Evolutionary conservation across 2,797 vertebrate species (phyloP).

Genomic region (Crenichthys baileyi): DNA sequence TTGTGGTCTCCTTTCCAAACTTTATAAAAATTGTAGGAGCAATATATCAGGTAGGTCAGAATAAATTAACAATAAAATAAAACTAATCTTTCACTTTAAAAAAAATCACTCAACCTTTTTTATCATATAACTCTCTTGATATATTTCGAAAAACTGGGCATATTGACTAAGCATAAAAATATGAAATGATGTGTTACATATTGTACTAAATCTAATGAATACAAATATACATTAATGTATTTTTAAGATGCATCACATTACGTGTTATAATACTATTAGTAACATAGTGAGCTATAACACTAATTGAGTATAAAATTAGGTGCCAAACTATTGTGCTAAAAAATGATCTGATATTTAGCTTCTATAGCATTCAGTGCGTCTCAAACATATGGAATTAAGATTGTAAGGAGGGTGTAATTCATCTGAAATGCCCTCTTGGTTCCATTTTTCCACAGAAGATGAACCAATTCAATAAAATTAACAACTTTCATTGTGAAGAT

Average conservation of each 20-base stretch:
- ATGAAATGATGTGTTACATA: neutral
- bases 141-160: neutral
- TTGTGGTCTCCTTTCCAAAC: neutral
- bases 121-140: neutral
- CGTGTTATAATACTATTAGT: neutral
- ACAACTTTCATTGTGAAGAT: constrained; percentile 41
- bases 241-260: neutral
- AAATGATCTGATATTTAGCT: constrained; percentile 14
- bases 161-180: neutral
- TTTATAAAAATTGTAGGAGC: neutral
- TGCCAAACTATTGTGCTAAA: constrained; percentile 9
- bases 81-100: neutral
- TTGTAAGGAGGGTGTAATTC: constrained; percentile 27
- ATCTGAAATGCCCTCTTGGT: constrained; percentile 25
- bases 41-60: neutral
- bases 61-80: neutral
- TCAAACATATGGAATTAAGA: constrained; percentile 22
- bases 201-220: neutral
- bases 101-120: neutral
- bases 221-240: neutral
- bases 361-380: constrained; percentile 6
- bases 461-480: constrained; percentile 56
- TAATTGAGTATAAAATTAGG: constrained; percentile 3
- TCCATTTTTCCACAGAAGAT: constrained; percentile 27
- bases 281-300: neutral